These are phyloP conservation scores for Habrosyne pyritoides DNA, from an alignment of 2,888 invertebrate species.

Conservation along the genomic window DNA sequence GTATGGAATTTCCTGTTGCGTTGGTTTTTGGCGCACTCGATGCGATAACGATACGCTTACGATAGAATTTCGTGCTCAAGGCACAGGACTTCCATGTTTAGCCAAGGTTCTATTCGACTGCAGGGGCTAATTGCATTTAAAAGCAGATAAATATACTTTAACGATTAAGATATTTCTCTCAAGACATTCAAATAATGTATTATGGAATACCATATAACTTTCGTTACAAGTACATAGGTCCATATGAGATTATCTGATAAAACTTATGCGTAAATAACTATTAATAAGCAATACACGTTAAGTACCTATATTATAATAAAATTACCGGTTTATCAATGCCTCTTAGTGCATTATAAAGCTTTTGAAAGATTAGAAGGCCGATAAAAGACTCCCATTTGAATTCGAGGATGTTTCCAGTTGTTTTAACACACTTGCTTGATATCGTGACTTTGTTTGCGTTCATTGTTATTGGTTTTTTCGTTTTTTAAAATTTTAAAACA, in stretches of 20 bases:
- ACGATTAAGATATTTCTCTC: not conserved
- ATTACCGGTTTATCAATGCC: not conserved
- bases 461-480: not conserved
- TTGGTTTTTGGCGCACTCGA: too few relatives aligned
- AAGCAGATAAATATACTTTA: not conserved
- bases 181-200: not conserved
- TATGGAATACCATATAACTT: not conserved
- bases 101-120: too few relatives aligned
- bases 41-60: too few relatives aligned
- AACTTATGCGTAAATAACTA: slow-evolving; percentile 3
- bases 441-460: not conserved
- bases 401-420: not conserved
- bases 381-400: not conserved
- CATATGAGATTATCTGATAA: not conserved
- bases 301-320: not conserved
- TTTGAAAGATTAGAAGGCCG: not conserved
- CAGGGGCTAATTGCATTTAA: too few relatives aligned
- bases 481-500: too few relatives aligned
- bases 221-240: not conserved
- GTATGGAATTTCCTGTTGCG: too few relatives aligned
- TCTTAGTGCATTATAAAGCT: not conserved
- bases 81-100: too few relatives aligned
- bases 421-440: not conserved
- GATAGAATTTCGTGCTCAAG: too few relatives aligned
- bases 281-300: not conserved